phyloP scores from a whole-genome alignment of 2,888 invertebrate genomes.

The Meganola albula region DNA sequence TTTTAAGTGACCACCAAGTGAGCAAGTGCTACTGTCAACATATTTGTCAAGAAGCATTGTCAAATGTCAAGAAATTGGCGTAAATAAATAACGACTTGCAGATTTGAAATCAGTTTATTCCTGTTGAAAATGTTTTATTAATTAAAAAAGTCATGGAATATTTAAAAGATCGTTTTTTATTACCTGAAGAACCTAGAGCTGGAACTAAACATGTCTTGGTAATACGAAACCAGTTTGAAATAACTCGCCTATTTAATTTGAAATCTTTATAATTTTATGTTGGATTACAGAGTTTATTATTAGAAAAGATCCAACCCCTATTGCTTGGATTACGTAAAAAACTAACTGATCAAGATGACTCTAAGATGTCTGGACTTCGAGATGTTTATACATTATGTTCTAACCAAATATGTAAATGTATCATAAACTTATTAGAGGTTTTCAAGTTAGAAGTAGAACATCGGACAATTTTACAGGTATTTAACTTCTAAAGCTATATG shows the following conservation, averaged over 20 bases:
- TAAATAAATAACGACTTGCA: neutral
- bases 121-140: too few species aligned
- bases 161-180: conserved; percentile 18
- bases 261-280: neutral
- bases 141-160: conserved; percentile 12
- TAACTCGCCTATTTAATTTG: neutral
- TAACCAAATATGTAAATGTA: conserved; percentile 63
- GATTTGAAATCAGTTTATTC: too few species aligned
- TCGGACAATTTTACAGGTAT: conserved; percentile 43
- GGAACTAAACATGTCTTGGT: conserved; percentile 53
- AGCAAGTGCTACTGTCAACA: too few species aligned
- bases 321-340: conserved; percentile 40
- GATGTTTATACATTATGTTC: conserved; percentile 55
- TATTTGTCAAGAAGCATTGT: too few species aligned
- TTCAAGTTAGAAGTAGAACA: conserved; percentile 52
- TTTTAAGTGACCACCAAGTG: too few species aligned
- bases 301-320: conserved; percentile 46
- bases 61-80: too few species aligned
- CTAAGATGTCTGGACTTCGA: conserved; percentile 30
- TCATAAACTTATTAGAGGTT: conserved; percentile 52
- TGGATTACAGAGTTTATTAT: conserved; percentile 44
- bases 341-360: conserved; percentile 28
- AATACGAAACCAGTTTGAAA: conserved; percentile 5
- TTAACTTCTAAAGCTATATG: too few species aligned
- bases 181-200: conserved; percentile 33